Percentiles rank a stretch among this genome's conserved stretches.
These are phyloP conservation scores for Bombus polaris DNA, from an alignment of 1,140 invertebrate species.

Conservation along the genomic window DNA sequence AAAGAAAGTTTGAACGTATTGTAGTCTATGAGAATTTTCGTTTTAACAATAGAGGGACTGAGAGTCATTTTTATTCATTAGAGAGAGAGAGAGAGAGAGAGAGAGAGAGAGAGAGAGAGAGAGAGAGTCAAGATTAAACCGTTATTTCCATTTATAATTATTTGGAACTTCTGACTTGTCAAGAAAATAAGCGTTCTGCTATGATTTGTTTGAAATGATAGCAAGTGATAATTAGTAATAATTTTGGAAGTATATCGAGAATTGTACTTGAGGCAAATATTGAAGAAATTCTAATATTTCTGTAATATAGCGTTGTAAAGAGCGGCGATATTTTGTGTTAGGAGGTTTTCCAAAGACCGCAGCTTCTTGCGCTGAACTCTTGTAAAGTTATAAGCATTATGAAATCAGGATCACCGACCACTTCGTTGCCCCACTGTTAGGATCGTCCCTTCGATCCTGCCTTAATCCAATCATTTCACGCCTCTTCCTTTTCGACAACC, in stretches of 20 bases:
- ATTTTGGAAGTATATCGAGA: background rate
- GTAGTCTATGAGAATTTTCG: too few species aligned
- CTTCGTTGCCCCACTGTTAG: background rate
- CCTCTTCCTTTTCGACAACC: background rate
- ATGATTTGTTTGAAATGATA: background rate
- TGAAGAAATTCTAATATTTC: background rate
- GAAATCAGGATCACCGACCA: constrained; percentile 19
- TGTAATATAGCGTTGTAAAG: background rate
- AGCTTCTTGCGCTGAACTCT: background rate
- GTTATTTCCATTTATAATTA: background rate
- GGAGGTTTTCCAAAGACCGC: background rate
- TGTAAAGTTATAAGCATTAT: constrained; percentile 31
- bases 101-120: too few species aligned
- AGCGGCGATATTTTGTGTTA: background rate
- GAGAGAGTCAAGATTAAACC: too few species aligned
- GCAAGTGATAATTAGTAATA: background rate
- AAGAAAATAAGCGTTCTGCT: background rate
- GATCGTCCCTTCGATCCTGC: background rate
- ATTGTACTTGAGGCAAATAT: background rate
- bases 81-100: too few species aligned
- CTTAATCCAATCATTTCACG: constrained; percentile 49
- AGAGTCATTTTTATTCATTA: too few species aligned
- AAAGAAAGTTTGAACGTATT: background rate
- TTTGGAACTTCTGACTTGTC: background rate
- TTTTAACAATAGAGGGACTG: background rate